Evolutionary conservation across 2,797 vertebrate genomes (phyloP), one percentile per base, ranked within the genome.

Genomic region (Erithacus rubecula): DNA sequence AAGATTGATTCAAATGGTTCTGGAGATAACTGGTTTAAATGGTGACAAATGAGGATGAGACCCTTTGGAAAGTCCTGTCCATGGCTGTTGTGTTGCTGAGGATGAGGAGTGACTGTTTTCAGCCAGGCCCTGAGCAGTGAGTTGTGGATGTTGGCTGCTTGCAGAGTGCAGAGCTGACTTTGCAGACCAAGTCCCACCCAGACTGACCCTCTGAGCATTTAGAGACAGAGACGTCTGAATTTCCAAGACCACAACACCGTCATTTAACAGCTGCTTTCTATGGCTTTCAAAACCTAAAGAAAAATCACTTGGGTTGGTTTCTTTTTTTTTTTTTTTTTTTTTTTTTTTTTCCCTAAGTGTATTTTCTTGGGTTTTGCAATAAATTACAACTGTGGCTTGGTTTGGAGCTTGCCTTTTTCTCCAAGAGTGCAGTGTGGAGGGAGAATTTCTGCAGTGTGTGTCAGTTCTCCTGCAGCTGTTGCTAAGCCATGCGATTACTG

Each of bases 381-480:
- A 67, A 87, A 71, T 68, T 67, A 83, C 18, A 60, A 24, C 32
- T 71, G 41, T 79, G 72, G 36, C 65, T 94, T 92, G n/a, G n/a
- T 84, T 93, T 90, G 77, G 78, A 92, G 81, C 58, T 51, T 90
- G 79, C 55, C 74, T 90, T 93, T 96, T 90, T 94, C 70, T 83
- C 41, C 59, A 43, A 52, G 60, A 95, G 49, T 59, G 65, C 26
- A 90, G 67, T 7, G 7, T 16, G 15, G 19, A 89, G 58, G 58
- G 13, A 68, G 69, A 83, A 56, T 83, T 82, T 55, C 36, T 94
- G 72, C 53, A 83, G 27, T 76, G 37, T 75, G 59, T 95, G 59
- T 88, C 89, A 58, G 89, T 87, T 74, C 79, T 91, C 19, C 69
- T 93, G 81, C 75, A 96, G 89, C 90, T 83, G 91, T 78, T 93